These are phyloP conservation scores for Brachystomella parvula DNA, from an alignment of 1,140 invertebrate genomes.

Conservation along the genomic window DNA sequence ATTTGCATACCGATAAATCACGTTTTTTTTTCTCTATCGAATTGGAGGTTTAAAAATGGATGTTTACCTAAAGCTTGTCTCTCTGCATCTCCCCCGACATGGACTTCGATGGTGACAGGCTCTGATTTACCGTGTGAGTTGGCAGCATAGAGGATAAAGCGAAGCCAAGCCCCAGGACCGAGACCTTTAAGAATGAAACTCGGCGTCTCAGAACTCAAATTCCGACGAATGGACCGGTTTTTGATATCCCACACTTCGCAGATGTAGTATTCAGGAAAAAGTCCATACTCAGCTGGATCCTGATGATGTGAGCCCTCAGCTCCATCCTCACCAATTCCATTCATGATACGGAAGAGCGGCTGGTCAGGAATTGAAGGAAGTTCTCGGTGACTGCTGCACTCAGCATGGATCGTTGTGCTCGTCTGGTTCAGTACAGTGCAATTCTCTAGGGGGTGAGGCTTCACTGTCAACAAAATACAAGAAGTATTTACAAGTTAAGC, in stretches of 20 bases:
- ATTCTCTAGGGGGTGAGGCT: constrained; percentile 59
- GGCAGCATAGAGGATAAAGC: constrained; percentile 69
- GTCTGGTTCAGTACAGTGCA: constrained; percentile 77
- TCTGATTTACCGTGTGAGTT: constrained; percentile 81
- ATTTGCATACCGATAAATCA: too few species aligned
- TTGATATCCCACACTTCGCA: constrained; percentile 38
- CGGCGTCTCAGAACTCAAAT: constrained; percentile 36
- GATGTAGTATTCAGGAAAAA: constrained; percentile 37
- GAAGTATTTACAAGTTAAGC: too few species aligned
- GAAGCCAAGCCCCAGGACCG: constrained; percentile 53
- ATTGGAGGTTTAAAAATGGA: too few species aligned
- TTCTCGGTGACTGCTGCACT: constrained; percentile 49
- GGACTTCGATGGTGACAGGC: constrained; percentile 68
- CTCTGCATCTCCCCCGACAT: constrained; percentile 75
- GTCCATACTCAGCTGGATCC: constrained; percentile 32
- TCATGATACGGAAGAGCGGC: constrained; percentile 38
- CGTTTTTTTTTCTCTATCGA: too few species aligned
- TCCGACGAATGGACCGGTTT: constrained; percentile 35
- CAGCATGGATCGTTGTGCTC: constrained; percentile 66
- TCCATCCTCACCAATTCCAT: constrained; percentile 27
- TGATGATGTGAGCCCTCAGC: constrained; percentile 19
- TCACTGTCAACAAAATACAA: constrained; percentile 27
- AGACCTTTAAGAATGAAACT: constrained; percentile 45
- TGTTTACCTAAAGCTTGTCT: constrained; percentile 68
- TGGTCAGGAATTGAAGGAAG: constrained; percentile 34